Percentiles rank a stretch among this genome's conserved stretches.
Evolutionary conservation across 2,797 vertebrate species (phyloP).

Genomic region (Rhinatrema bivittatum): DNA sequence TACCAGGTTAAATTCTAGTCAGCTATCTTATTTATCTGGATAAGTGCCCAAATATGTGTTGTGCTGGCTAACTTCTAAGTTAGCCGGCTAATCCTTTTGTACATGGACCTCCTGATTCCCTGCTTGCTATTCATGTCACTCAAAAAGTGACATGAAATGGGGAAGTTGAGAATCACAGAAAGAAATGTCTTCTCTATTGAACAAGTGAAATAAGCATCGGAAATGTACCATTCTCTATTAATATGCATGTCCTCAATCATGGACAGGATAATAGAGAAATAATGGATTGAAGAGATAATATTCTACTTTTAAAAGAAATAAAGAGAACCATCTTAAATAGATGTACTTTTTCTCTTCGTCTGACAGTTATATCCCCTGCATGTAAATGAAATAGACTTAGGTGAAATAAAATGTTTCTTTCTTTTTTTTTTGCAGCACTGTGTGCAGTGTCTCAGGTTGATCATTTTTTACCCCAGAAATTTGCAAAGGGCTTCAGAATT

Average conservation of each 20-base stretch:
- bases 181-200: too few species aligned
- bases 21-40: too few species aligned
- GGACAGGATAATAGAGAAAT: conserved; percentile 18
- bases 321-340: conserved; percentile 8
- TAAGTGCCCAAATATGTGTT: too few species aligned
- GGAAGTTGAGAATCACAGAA: too few species aligned
- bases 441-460: neutral
- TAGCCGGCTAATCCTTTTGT: too few species aligned
- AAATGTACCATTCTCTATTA: conserved; percentile 7
- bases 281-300: conserved; percentile 27
- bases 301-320: conserved; percentile 11
- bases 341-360: neutral
- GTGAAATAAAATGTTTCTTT: conserved; percentile 2
- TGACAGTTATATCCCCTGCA: conserved; percentile 14
- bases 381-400: conserved; percentile 20
- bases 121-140: neutral
- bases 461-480: conserved; percentile 9
- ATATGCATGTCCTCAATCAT: conserved; percentile 8
- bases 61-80: too few species aligned
- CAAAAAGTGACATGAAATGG: too few species aligned
- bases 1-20: too few species aligned
- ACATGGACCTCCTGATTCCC: too few species aligned
- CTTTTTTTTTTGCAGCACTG: too few species aligned
- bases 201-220: conserved; percentile 3
- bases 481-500: conserved; percentile 1